These are phyloP conservation scores for Ryuthela nishihirai DNA, from an alignment of 2,888 invertebrate species.

Conservation along the genomic window DNA sequence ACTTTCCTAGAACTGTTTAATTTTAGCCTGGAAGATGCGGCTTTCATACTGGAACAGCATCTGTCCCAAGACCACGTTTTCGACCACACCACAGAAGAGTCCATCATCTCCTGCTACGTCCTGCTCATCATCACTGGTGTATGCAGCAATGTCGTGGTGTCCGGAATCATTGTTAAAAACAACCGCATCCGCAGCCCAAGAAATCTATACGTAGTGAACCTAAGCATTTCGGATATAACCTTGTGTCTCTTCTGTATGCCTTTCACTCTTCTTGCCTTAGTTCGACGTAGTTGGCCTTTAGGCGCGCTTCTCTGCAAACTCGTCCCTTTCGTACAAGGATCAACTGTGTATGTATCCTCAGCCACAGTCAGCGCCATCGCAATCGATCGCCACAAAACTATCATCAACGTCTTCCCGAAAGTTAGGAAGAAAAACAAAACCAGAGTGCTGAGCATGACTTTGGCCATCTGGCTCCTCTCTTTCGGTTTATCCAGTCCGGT, in stretches of 20 bases:
- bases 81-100: conserved; percentile 42
- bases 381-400: conserved; percentile 50
- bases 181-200: conserved; percentile 10
- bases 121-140: conserved; percentile 49
- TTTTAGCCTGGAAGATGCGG: conserved; percentile 32
- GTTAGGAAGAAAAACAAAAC: conserved; percentile 12
- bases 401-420: conserved; percentile 52
- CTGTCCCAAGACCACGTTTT: conserved; percentile 30
- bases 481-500: conserved; percentile 28
- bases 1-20: conserved; percentile 15
- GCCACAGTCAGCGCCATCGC: conserved; percentile 57
- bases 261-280: conserved; percentile 57
- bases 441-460: conserved; percentile 4
- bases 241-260: conserved; percentile 61
- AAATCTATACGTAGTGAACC: conserved; percentile 59
- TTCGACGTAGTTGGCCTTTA: conserved; percentile 56
- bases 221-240: conserved; percentile 59
- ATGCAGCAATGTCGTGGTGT: conserved; percentile 49
- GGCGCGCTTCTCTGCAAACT: conserved; percentile 59
- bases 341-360: conserved; percentile 57
- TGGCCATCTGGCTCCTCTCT: conserved; percentile 20
- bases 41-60: conserved; percentile 18
- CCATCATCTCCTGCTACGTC: conserved; percentile 47
- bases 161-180: conserved; percentile 47
- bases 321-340: conserved; percentile 58